These are phyloP conservation scores for Pinna nobilis DNA, from an alignment of 1,140 invertebrate genomes.

Conservation along the genomic window DNA sequence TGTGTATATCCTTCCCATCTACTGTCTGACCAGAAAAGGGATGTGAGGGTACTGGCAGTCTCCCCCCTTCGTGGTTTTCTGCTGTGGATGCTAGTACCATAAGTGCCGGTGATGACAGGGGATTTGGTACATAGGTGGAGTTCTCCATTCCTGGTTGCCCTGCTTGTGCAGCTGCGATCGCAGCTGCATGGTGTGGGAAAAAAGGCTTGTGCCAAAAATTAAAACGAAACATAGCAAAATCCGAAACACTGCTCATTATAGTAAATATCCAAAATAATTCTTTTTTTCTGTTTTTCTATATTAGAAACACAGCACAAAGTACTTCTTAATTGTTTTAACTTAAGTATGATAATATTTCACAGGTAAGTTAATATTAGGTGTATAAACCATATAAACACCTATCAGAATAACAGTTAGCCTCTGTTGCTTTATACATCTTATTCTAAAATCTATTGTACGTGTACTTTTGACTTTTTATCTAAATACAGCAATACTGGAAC, in stretches of 20 bases:
- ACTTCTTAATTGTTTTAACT: neutral
- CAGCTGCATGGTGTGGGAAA: slow-evolving; percentile 61
- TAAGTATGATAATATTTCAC: neutral
- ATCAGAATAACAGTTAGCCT: neutral
- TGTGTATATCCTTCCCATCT: slow-evolving; percentile 60
- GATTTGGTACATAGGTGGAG: slow-evolving; percentile 82
- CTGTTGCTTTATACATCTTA: neutral
- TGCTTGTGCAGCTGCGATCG: slow-evolving; percentile 50
- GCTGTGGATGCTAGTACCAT: slow-evolving; percentile 87
- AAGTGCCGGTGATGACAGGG: slow-evolving; percentile 85
- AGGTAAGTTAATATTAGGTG: neutral
- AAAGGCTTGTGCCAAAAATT: slow-evolving; percentile 73
- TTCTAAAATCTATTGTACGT: neutral
- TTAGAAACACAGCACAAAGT: no score
- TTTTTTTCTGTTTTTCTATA: neutral
- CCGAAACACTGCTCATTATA: slow-evolving; percentile 31
- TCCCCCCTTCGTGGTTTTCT: slow-evolving; percentile 79
- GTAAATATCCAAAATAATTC: neutral
- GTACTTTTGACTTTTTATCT: slow-evolving; percentile 24
- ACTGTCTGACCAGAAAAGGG: slow-evolving; percentile 55
- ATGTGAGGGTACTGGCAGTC: slow-evolving; percentile 52
- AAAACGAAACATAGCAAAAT: slow-evolving; percentile 71
- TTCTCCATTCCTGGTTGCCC: slow-evolving; percentile 78
- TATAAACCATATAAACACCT: neutral
- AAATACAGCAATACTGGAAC: slow-evolving; percentile 26